A percentile compares a stretch with the other conserved stretches of the same genome.
These are phyloP conservation scores for Coenonympha arcania DNA, from an alignment of 2,888 invertebrate genomes.

Conservation along the genomic window DNA sequence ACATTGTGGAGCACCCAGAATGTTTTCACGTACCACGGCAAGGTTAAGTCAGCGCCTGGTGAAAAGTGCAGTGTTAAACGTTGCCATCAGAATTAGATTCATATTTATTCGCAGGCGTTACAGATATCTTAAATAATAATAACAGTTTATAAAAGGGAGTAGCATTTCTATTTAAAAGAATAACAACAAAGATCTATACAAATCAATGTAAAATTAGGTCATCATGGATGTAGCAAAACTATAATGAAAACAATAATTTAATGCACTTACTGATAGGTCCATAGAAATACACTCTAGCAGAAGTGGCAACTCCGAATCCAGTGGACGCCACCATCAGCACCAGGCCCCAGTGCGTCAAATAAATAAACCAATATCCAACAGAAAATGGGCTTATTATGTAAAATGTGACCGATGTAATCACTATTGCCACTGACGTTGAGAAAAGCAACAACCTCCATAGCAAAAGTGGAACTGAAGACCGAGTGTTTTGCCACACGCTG, in stretches of 20 bases:
- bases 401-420: constrained; percentile 46
- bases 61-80: too few species aligned
- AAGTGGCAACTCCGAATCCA: constrained; percentile 52
- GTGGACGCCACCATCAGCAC: constrained; percentile 46
- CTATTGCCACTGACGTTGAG: constrained; percentile 47
- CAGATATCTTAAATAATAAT: too few species aligned
- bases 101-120: background rate
- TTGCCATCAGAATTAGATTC: background rate
- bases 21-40: constrained; percentile 62
- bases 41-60: constrained; percentile 50
- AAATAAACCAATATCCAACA: constrained; percentile 63
- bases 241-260: background rate
- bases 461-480: constrained; percentile 55
- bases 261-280: constrained; percentile 61
- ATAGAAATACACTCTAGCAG: constrained; percentile 50
- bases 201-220: too few species aligned
- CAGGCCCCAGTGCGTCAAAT: constrained; percentile 73
- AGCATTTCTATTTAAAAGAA: too few species aligned
- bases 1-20: constrained; percentile 64
- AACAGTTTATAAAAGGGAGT: too few species aligned
- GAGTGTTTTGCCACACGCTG: constrained; percentile 59
- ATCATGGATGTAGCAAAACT: too few species aligned
- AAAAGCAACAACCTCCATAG: constrained; percentile 55
- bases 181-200: too few species aligned
- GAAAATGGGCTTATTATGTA: constrained; percentile 41